A percentile compares a stretch with the other conserved stretches of the same genome.
Conservation (phyloP, 1,140 invertebrate genomes). For the Drosophila nasuta region DNA sequence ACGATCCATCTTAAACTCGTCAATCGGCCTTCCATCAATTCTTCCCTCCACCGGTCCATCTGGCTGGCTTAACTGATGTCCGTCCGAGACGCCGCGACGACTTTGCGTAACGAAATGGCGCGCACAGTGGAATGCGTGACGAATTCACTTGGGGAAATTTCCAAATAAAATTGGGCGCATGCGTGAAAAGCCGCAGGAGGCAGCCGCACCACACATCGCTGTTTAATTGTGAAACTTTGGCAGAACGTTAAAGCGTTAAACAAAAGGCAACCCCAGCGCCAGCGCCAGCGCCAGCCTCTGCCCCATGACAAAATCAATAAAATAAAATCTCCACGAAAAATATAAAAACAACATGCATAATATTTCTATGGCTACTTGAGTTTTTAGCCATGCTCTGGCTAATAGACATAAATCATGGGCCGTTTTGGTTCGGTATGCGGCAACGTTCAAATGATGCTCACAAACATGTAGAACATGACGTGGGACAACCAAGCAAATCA, state of each 20-base stretch:
- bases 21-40: constrained; percentile 42
- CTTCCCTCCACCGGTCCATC: neutral
- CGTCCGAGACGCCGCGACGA: constrained; percentile 40
- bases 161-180: constrained; percentile 61
- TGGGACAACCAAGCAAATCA: constrained; percentile 62
- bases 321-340: constrained; percentile 29
- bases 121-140: constrained; percentile 70
- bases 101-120: constrained; percentile 70
- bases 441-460: constrained; percentile 69
- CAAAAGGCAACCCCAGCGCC: constrained; percentile 11
- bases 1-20: constrained; percentile 68
- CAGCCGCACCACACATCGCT: constrained; percentile 49
- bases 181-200: constrained; percentile 75
- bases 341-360: constrained; percentile 23
- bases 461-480: constrained; percentile 79
- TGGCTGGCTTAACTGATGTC: too few species aligned
- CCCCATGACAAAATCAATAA: constrained; percentile 67
- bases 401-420: constrained; percentile 79
- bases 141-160: constrained; percentile 52
- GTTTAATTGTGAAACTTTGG: constrained; percentile 32
- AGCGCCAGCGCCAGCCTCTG: constrained; percentile 20
- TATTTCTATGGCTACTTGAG: constrained; percentile 45
- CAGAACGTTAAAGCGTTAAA: constrained; percentile 7
- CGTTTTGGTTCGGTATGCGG: constrained; percentile 53
- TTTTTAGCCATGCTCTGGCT: constrained; percentile 29